Percentiles rank a stretch among this genome's conserved stretches.
phyloP scores from a whole-genome alignment of 1,140 invertebrate genomes.

The Caenorhabditis latens region DNA sequence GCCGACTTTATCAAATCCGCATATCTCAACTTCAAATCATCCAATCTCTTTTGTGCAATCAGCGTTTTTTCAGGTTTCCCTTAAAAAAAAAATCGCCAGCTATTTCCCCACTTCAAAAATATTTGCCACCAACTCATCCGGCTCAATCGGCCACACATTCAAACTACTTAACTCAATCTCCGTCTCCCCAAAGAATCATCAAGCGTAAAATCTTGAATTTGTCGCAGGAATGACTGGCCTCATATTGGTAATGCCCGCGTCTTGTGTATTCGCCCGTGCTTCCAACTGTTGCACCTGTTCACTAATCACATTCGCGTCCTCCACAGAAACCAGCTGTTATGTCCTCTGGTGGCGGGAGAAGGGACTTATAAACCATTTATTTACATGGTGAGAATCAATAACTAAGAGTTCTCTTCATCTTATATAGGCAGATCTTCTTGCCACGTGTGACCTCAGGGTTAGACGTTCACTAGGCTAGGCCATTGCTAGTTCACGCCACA shows the following conservation, averaged over 20 bases:
- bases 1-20: slow-evolving; percentile 82
- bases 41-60: slow-evolving; percentile 92
- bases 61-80: slow-evolving; percentile 89
- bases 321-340: too few relatives aligned
- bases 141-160: slow-evolving; percentile 89
- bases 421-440: too few relatives aligned
- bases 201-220: slow-evolving; percentile 87
- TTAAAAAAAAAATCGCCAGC: slow-evolving; percentile 93
- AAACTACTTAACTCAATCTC: slow-evolving; percentile 90
- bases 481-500: too few relatives aligned
- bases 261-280: neutral
- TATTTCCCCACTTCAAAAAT: slow-evolving; percentile 90
- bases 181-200: slow-evolving; percentile 94
- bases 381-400: too few relatives aligned
- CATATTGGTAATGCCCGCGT: slow-evolving; percentile 24
- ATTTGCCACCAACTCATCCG: slow-evolving; percentile 89
- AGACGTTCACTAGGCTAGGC: too few relatives aligned
- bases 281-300: slow-evolving; percentile 41
- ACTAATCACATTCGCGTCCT: slow-evolving; percentile 86
- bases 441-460: too few relatives aligned
- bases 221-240: slow-evolving; percentile 69
- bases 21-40: slow-evolving; percentile 82
- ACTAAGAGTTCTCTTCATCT: too few relatives aligned
- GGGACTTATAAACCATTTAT: too few relatives aligned
- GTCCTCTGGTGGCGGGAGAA: too few relatives aligned